Evolutionary conservation across 2,888 invertebrate genomes (phyloP), one percentile per base, ranked within the genome.

Genomic region (Linyphia triangularis): DNA sequence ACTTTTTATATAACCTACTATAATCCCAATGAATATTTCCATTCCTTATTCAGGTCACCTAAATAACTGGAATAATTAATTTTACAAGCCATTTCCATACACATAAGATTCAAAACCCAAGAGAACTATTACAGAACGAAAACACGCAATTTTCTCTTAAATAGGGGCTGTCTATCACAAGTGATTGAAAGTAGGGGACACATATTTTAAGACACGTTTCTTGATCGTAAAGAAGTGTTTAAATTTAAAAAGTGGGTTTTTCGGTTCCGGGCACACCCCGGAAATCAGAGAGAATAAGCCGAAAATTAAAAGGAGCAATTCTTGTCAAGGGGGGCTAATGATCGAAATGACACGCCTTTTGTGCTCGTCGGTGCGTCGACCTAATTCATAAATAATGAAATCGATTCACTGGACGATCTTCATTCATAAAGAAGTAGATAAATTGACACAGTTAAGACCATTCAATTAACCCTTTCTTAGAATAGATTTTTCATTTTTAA

Each of bases 201-300:
- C 26, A 43, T 13, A 70, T 33, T 33, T 70, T 70, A 43, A 51
- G 13, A 51, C n/a, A 1, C 51, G 26, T 28, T 28, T 28, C 26
- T 70, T n/a, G 26, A 24, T 43, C 43, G 16, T 40, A 22, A 4
- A 33, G 19, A 30, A 10, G 33, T 33, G n/a, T n/a, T n/a, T 10
- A 69, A 37, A 37, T 19, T 33, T 37, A 10, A 67, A 33, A 61
- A 24, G 16, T 3, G 61, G 22, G 16, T 9, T 10, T 19, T 26
- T 24, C 57, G 22, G 24, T 7, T 37, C 22, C 69, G 69, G 67
- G 67, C 81, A 81, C 81, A 81, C 81, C 59, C 81, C 81, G 81
- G 81, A 81, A 70, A 81, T 81, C 81, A 37, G 13, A 26, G 59
- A 65, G 16, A 26, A 63, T 19, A 4, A 16, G 3, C n/a, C 43